Conservation (phyloP, 1,140 invertebrate genomes). For the Papilio dardanus region DNA sequence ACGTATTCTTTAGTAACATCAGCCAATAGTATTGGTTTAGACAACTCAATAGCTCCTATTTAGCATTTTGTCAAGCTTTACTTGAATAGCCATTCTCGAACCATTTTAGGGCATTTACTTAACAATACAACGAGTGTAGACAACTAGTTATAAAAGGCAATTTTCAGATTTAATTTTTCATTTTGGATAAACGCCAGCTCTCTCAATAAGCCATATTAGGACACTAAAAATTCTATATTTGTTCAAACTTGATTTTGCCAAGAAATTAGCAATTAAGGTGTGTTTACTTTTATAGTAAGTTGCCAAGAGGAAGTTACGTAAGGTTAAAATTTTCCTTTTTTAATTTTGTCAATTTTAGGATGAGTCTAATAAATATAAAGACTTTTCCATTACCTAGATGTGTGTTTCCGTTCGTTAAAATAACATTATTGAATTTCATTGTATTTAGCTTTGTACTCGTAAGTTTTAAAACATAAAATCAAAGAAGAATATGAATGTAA, state of each 20-base stretch:
- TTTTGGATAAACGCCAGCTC: background rate
- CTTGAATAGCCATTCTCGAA: background rate
- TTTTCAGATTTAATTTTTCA: background rate
- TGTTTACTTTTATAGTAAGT: background rate
- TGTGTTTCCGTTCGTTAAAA: background rate
- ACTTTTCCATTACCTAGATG: background rate
- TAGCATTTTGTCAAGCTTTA: background rate
- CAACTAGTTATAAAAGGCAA: background rate
- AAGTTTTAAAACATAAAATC: background rate
- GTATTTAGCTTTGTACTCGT: background rate
- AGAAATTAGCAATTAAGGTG: slow-evolving; percentile 6
- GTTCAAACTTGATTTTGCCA: slow-evolving; percentile 8
- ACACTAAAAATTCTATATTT: background rate
- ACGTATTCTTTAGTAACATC: background rate
- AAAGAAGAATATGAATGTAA: no score
- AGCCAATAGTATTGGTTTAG: background rate
- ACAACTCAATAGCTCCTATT: slow-evolving; percentile 1
- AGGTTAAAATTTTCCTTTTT: background rate
- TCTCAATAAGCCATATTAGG: slow-evolving; percentile 5
- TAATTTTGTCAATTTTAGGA: background rate
- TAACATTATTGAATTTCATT: background rate
- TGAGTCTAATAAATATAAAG: background rate
- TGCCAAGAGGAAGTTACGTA: background rate
- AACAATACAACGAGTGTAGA: background rate
- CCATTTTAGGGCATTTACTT: background rate